These are phyloP conservation scores for Drosophila bocki DNA, from an alignment of 1,140 invertebrate genomes.

Conservation along the genomic window DNA sequence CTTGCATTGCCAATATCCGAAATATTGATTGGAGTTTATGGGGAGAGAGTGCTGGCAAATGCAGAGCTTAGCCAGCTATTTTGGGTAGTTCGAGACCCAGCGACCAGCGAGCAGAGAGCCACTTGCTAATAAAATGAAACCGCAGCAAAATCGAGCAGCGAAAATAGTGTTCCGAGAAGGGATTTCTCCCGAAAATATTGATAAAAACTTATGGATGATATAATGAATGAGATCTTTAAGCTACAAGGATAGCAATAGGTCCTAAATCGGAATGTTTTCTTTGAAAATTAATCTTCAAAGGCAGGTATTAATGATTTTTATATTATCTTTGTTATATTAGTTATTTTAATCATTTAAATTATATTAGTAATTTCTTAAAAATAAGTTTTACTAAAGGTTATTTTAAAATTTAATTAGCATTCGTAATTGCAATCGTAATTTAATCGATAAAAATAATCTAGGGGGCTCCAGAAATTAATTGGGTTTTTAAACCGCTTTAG, in stretches of 20 bases:
- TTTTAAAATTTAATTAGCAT: too few species aligned
- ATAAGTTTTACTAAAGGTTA: too few species aligned
- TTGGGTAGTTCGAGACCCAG: slow-evolving; percentile 5
- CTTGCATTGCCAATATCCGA: slow-evolving; percentile 71
- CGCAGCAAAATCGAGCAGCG: slow-evolving; percentile 4
- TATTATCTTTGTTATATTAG: too few species aligned
- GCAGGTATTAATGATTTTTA: too few species aligned
- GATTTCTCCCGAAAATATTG: not conserved
- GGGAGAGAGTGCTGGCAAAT: not conserved
- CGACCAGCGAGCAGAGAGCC: not conserved
- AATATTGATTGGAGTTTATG: slow-evolving; percentile 69
- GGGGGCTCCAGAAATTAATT: too few species aligned
- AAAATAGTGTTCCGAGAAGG: not conserved
- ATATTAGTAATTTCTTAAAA: too few species aligned
- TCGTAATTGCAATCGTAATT: too few species aligned
- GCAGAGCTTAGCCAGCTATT: slow-evolving; percentile 18
- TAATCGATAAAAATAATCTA: too few species aligned
- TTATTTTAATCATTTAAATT: too few species aligned
- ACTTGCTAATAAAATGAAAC: slow-evolving; percentile 16
- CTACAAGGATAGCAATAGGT: not conserved
- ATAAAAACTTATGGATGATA: not conserved
- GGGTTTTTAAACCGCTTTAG: too few species aligned
- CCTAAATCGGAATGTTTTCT: not conserved
- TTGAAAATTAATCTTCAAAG: not conserved
- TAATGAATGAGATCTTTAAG: too few species aligned